These are phyloP conservation scores for Caenorhabditis auriculariae DNA, from an alignment of 2,888 invertebrate genomes.

Conservation along the genomic window DNA sequence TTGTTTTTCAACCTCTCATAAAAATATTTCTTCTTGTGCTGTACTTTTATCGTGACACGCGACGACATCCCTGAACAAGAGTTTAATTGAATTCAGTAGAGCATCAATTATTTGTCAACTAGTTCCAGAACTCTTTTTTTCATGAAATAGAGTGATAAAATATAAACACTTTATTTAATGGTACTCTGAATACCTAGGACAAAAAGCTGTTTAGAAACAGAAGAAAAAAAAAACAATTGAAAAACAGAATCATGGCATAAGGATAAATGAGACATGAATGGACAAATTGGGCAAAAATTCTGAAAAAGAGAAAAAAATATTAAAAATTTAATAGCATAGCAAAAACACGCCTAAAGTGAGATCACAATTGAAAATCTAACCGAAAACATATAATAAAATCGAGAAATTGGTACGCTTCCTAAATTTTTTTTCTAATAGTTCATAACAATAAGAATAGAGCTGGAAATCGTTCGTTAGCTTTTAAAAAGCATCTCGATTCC, in stretches of 20 bases:
- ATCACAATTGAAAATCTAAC: slow-evolving; percentile 3
- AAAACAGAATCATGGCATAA: no score
- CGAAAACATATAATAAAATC: not conserved
- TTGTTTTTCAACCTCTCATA: slow-evolving; percentile 31
- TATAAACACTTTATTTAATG: no score
- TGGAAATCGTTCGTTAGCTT: no score
- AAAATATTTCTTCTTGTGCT: slow-evolving; percentile 47
- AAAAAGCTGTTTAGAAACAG: no score
- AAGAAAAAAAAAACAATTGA: no score
- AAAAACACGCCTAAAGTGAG: slow-evolving; percentile 1
- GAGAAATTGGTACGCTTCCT: not conserved
- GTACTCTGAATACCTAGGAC: no score
- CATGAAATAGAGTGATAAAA: no score
- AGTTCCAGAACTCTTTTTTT: no score
- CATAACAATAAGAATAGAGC: not conserved
- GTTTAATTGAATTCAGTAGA: no score
- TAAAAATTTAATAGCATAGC: no score
- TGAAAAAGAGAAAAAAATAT: slow-evolving; percentile 1
- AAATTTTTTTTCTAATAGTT: not conserved
- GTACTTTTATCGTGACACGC: slow-evolving; percentile 44
- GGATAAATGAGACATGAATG: slow-evolving; percentile 1
- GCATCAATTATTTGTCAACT: no score
- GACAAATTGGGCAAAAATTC: slow-evolving; percentile 1
- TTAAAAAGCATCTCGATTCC: not conserved
- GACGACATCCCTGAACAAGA: no score